phyloP scores from a whole-genome alignment of 2,888 invertebrate genomes.

The Polymixis flavicincta region DNA sequence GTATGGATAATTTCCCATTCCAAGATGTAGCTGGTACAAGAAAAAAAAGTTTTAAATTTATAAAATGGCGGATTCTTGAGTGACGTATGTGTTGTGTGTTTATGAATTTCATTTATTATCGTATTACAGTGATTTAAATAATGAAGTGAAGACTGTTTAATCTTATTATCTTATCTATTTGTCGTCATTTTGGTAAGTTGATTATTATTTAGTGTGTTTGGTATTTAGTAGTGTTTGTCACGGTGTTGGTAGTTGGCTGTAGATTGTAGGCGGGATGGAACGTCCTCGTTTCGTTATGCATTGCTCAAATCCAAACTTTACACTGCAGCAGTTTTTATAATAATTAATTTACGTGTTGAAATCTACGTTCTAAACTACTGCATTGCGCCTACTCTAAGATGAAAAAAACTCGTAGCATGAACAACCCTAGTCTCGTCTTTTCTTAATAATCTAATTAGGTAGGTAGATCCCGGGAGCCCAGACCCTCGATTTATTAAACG shows the following conservation, averaged over 20 bases:
- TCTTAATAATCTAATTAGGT: slow-evolving; percentile 57
- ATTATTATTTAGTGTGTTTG: slow-evolving; percentile 44
- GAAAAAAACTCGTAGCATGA: slow-evolving; percentile 10
- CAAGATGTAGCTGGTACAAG: slow-evolving; percentile 22
- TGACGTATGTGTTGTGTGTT: slow-evolving; percentile 90
- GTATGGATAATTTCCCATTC: slow-evolving; percentile 40
- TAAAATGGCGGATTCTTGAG: slow-evolving; percentile 88
- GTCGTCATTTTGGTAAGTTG: slow-evolving; percentile 79
- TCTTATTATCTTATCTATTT: slow-evolving; percentile 71
- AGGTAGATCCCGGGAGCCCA: slow-evolving; percentile 30
- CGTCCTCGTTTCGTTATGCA: slow-evolving; percentile 69
- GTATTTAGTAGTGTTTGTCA: slow-evolving; percentile 69
- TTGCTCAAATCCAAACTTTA: slow-evolving; percentile 51
- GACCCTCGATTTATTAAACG: slow-evolving; percentile 7
- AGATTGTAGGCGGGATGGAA: slow-evolving; percentile 80
- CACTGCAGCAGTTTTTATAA: slow-evolving; percentile 25
- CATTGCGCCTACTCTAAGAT: slow-evolving; percentile 47
- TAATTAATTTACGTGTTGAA: slow-evolving; percentile 10
- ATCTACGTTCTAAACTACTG: slow-evolving; percentile 35
- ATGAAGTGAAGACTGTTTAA: slow-evolving; percentile 80
- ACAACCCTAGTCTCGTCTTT: slow-evolving; percentile 9
- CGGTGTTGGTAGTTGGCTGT: slow-evolving; percentile 74
- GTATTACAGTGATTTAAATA: slow-evolving; percentile 76
- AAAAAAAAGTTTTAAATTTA: slow-evolving; percentile 75
- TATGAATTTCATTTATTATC: slow-evolving; percentile 80